Base-by-base conservation (phyloP, 2,888 invertebrate species). In the Barypeithes pellucidus region DNA sequence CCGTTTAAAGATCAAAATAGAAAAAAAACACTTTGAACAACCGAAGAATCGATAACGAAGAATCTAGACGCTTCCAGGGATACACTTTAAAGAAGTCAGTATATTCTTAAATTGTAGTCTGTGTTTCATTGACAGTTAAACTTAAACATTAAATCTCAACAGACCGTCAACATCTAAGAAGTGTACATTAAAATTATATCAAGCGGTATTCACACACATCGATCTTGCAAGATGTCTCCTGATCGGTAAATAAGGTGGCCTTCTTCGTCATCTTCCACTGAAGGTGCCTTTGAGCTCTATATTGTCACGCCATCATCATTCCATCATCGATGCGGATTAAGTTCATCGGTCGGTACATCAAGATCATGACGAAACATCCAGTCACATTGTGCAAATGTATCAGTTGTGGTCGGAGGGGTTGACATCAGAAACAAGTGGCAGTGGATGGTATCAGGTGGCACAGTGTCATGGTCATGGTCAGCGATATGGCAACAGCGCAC, bases 171-270 rank as follows among this genome's bases (percentile, higher is more conserved):
- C 57, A 65, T 63, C 45, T 12, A 18, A 70, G 59, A 70, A 59
- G 45, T 11, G 52, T 45, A 52, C 24, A 12, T 72, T 63, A 39
- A 16, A 63, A 72, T 72, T 82, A 81, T 84, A 85, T 82, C 83
- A 84, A 84, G 80, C 84, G 83, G 84, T 92, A 93, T 93, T 93
- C 94, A 95, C 95, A 95, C 95, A 95, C 98, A 99, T 97, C 98
- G 94, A 92, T 96, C 95, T 93, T 96, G 96, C 89, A 99, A 95
- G 90, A 96, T 92, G 92, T 99, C 98, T 90, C 98, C 99, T 90
- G 93, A 93, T 91, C 95, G 95, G 94, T 99, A 99, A 89, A 99
- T 94, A 90, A 99, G 96, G 90, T 99, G 99, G 89, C 99, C 99
- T 89, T 99, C 99, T 90, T 95, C 95, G 91, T 99, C 99, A 91